These are phyloP conservation scores for Oligia fasciuncula DNA, from an alignment of 2,888 invertebrate species.

Conservation along the genomic window DNA sequence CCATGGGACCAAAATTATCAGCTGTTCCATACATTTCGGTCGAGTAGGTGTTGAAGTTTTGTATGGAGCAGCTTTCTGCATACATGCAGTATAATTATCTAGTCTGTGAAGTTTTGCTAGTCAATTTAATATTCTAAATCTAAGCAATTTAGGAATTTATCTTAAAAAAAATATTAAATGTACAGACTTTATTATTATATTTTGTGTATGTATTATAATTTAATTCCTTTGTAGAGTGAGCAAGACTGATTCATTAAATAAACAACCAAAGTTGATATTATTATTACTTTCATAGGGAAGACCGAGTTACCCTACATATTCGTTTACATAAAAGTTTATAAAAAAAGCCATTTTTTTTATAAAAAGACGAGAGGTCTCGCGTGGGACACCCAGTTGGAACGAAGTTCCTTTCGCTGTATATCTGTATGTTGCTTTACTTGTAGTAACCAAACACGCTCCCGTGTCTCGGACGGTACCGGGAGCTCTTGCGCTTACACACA, in stretches of 20 bases:
- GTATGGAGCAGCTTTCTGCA: neutral
- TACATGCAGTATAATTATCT: neutral
- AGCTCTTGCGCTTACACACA: too few relatives aligned
- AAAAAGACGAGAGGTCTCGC: neutral
- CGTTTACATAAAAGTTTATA: too few relatives aligned
- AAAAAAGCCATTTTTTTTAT: too few relatives aligned
- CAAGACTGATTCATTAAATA: neutral
- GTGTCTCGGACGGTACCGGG: too few relatives aligned
- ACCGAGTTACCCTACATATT: neutral
- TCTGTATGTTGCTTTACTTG: neutral
- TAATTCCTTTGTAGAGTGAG: slow-evolving; percentile 28
- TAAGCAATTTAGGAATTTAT: slow-evolving; percentile 24
- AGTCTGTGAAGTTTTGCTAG: neutral
- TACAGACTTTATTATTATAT: slow-evolving; percentile 43
- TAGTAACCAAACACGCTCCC: neutral
- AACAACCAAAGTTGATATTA: neutral
- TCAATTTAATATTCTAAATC: slow-evolving; percentile 8
- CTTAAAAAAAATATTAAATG: slow-evolving; percentile 58
- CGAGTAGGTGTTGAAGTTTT: too few relatives aligned
- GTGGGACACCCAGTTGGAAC: neutral
- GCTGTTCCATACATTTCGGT: too few relatives aligned
- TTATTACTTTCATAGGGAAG: neutral
- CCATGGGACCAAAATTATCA: too few relatives aligned
- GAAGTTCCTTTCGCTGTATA: too few relatives aligned
- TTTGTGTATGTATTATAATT: slow-evolving; percentile 7